Evolutionary conservation across 2,113 vertebrate species (phyloP).

Genomic region (Thermophis baileyi): DNA sequence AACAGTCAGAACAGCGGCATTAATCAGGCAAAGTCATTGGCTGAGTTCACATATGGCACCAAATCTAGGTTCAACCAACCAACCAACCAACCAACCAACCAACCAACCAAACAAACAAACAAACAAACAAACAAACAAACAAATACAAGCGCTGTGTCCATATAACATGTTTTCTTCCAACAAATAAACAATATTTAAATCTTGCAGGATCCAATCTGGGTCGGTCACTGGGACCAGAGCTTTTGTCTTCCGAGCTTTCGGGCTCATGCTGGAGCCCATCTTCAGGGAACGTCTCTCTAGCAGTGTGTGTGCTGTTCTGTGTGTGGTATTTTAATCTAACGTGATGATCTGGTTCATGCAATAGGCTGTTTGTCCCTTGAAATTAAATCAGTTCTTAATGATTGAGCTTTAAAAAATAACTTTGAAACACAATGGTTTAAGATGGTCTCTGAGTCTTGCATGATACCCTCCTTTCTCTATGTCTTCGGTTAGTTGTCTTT

Average conservation of each 20-base stretch:
- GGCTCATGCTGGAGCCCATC: too few species aligned
- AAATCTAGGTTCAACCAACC: background rate
- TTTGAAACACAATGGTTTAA: background rate
- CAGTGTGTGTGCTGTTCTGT: background rate
- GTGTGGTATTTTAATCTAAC: background rate
- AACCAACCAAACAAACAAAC: too few species aligned
- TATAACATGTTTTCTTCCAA: background rate
- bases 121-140: too few species aligned
- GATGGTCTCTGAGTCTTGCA: background rate
- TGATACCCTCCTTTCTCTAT: background rate
- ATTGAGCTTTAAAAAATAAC: background rate
- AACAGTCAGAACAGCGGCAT: background rate
- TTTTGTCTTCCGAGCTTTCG: background rate
- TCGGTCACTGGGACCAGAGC: background rate
- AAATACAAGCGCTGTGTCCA: background rate
- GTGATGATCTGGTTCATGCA: background rate
- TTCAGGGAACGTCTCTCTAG: background rate
- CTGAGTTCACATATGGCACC: background rate
- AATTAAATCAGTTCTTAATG: background rate
- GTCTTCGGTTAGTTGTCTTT: background rate
- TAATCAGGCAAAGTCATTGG: background rate
- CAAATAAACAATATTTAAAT: background rate
- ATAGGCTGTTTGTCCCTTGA: background rate
- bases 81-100: too few species aligned
- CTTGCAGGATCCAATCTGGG: background rate